Conservation (phyloP, 2,113 vertebrate genomes). For the Corythaeola cristata region DNA sequence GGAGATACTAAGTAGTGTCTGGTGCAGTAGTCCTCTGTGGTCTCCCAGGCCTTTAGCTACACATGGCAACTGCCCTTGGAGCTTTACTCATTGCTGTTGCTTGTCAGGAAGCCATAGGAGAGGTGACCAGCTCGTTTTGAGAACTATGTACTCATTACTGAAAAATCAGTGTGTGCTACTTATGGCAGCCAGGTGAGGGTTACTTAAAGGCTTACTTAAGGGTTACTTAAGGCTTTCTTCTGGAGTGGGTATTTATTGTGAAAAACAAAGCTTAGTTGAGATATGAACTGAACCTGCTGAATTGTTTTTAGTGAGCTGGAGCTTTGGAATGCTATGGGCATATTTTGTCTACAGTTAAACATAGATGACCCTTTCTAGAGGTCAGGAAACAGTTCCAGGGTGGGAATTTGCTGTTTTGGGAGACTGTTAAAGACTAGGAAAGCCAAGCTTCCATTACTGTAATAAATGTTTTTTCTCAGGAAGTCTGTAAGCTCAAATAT, state of each 20-base stretch:
- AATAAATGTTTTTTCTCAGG: not conserved
- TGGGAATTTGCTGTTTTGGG: not conserved
- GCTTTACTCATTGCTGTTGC: not conserved
- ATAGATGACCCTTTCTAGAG: conserved; percentile 26
- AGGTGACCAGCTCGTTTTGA: not conserved
- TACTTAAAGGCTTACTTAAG: not conserved
- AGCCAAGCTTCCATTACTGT: not conserved
- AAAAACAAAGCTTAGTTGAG: not conserved
- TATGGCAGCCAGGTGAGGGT: not conserved
- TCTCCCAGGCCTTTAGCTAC: not conserved
- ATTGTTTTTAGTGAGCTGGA: not conserved
- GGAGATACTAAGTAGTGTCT: not conserved
- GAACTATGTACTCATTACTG: not conserved
- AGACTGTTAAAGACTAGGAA: not conserved
- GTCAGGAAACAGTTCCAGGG: conserved; percentile 3
- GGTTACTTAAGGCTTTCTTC: not conserved
- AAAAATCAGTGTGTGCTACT: not conserved
- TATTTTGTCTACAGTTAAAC: conserved; percentile 42
- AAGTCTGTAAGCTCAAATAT: not conserved
- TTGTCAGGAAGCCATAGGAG: not conserved
- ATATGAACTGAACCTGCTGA: not conserved
- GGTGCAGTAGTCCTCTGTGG: not conserved
- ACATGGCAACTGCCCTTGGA: not conserved
- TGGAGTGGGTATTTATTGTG: not conserved
- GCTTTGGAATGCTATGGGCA: not conserved